Evolutionary conservation across 2,888 invertebrate species (phyloP).

Genomic region (Nephrotoma appendiculata): DNA sequence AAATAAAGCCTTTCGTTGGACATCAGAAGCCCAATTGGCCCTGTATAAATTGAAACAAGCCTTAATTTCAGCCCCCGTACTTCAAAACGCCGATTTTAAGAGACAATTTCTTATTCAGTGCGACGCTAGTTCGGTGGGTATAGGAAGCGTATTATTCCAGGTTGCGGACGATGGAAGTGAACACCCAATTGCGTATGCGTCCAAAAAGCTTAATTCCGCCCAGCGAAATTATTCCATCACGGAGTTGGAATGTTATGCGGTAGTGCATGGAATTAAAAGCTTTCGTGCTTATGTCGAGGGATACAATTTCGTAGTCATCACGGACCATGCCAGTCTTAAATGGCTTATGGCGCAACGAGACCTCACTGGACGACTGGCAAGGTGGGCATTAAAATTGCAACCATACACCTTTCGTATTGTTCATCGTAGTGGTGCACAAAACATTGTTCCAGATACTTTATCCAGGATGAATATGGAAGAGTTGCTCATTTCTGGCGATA

Average conservation of each 20-base stretch:
- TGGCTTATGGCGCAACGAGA: too few relatives aligned
- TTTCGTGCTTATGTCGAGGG: neutral
- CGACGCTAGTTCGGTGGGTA: neutral
- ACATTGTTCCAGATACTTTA: neutral
- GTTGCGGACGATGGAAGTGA: neutral
- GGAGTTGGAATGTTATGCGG: neutral
- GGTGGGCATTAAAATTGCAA: too few relatives aligned
- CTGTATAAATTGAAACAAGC: slow-evolving; percentile 6
- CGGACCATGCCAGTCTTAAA: too few relatives aligned
- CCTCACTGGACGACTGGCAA: too few relatives aligned
- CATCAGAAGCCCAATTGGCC: slow-evolving; percentile 5
- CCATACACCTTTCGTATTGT: neutral
- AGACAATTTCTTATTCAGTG: neutral
- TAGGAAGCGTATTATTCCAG: neutral
- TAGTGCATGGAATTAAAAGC: neutral
- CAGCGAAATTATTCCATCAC: neutral
- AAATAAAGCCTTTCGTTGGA: slow-evolving; percentile 10
- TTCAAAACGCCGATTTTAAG: neutral
- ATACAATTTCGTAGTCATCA: too few relatives aligned
- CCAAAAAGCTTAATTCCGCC: neutral
- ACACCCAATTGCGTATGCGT: neutral
- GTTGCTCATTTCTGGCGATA: neutral
- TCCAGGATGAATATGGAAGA: neutral
- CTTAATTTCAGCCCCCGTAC: neutral
- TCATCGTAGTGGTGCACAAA: neutral